Evolutionary conservation across 1,140 invertebrate genomes (phyloP), one percentile per base, ranked within the genome.

Genomic region (Venturia canescens): DNA sequence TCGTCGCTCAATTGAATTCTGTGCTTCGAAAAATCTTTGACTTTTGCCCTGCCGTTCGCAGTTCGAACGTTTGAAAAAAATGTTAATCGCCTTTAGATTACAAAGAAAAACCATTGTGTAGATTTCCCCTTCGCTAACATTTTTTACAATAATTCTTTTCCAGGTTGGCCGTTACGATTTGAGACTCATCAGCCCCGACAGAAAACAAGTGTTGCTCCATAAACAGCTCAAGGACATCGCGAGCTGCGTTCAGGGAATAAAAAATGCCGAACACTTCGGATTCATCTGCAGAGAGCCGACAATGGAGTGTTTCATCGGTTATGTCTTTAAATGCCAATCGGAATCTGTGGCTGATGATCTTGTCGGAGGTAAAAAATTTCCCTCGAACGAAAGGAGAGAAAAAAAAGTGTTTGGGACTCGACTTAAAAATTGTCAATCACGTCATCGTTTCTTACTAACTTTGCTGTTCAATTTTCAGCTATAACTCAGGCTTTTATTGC

Each of bases 291-390:
- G 95, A 23, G 97, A 98, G 87, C 88, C 93, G 0, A 93, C 93
- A 23, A 91, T 93, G 21, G 94, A 95, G 66, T 92, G 90, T 50
- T 98, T 96, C 87, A 95, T 97, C 15, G 97, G 96, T 26, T 98
- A 97, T 87, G 94, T 98, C 29, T 98, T 98, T 89, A 97, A 97
- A 88, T 98, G 98, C 89, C 96, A 98, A 90, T 97, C 96, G 18
- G 94, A 95, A 83, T 94, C 95, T 0, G 94, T 98, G 0, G 95
- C 96, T 66, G 94, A 93, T 82, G 97, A 97, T 89, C 94, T 97
- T 74, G 94, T 96, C 53, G 94, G 93, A 91, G 95, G 96, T 96
- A 91, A 91, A 81, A 78, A 79, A 63, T 63, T 5, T n/a, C 31
- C 11, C 7, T 1, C 5, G 38, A 44, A 44, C 38, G 38, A 44